Evolutionary conservation across 2,888 invertebrate genomes (phyloP), one percentile per base, ranked within the genome.

Genomic region (Macropis europaea): DNA sequence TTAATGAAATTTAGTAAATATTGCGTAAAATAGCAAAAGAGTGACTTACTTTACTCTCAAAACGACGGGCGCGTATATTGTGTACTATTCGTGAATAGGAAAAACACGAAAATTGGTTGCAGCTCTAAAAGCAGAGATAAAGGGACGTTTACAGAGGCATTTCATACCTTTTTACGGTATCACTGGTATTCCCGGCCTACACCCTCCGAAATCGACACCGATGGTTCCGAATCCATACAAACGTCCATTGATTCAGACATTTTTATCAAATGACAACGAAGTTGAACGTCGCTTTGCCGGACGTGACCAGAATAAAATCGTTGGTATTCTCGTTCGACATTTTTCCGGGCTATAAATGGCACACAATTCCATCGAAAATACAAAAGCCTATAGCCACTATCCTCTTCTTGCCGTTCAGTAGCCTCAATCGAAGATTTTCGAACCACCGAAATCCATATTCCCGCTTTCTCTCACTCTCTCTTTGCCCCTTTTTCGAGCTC

Each of bases 261-360:
- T 80, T 80, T 67, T 71, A 63, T 71, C 77, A 73, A 76, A 80
- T 64, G 77, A 75, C 77, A 70, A 77, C 63, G 62, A 71, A 66
- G 68, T 52, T 40, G 75, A 63, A 68, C 73, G 61, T 30, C 62
- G 74, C 72, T 75, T 75, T 79, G 67, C 32, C 48, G 68, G 66
- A 77, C 79, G 79, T 79, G 79, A 54, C 52, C n/a, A 9, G 77
- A 79, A 69, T 79, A 26, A 26, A 62, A 73, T 61, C 42, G 17
- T 62, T 47, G 62, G 24, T 9, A 28, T 38, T 57, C 42, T 36
- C 54, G 59, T 56, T 57, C 56, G 63, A 42, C 66, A 53, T 75
- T 76, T n/a, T 79, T 62, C 45, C 38, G 3, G 24, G 13, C 53
- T 61, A 36, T 40, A 76, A 79, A 76, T 63, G 53, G 34, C 38